Evolutionary conservation across 2,113 vertebrate species (phyloP).

Genomic region (Upupa epops): DNA sequence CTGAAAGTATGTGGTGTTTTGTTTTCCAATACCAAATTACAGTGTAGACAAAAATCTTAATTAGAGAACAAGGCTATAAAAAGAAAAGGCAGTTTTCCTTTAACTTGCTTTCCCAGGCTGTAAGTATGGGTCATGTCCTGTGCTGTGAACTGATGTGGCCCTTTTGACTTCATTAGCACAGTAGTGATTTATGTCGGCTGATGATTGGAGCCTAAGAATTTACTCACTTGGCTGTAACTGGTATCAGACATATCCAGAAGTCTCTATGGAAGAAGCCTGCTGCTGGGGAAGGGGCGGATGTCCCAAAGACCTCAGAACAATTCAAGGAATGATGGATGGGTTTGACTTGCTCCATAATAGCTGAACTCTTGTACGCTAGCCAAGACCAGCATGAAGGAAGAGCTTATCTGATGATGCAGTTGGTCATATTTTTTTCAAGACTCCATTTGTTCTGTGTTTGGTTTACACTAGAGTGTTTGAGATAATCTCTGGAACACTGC

Average conservation of each 20-base stretch:
- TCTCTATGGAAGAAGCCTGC: not conserved
- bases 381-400: not conserved
- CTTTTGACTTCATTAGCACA: not conserved
- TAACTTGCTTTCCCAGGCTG: conserved; percentile 31
- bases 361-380: not conserved
- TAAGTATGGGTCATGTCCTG: not conserved
- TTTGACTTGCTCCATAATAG: not conserved
- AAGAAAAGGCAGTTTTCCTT: conserved; percentile 5
- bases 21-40: not conserved
- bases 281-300: not conserved
- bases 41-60: conserved; percentile 3
- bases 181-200: not conserved
- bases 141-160: conserved; percentile 1
- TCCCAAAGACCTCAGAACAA: not conserved
- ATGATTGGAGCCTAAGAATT: not conserved
- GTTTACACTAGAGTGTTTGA: not conserved
- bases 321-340: not conserved
- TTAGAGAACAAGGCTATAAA: conserved; percentile 22
- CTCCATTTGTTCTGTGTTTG: not conserved
- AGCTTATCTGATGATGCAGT: not conserved
- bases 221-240: not conserved
- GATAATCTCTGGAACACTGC: not conserved
- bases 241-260: not conserved
- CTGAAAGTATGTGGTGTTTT: not conserved
- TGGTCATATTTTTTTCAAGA: not conserved